Conservation (phyloP, 2,888 invertebrate species). For the Andrena bucephala region DNA sequence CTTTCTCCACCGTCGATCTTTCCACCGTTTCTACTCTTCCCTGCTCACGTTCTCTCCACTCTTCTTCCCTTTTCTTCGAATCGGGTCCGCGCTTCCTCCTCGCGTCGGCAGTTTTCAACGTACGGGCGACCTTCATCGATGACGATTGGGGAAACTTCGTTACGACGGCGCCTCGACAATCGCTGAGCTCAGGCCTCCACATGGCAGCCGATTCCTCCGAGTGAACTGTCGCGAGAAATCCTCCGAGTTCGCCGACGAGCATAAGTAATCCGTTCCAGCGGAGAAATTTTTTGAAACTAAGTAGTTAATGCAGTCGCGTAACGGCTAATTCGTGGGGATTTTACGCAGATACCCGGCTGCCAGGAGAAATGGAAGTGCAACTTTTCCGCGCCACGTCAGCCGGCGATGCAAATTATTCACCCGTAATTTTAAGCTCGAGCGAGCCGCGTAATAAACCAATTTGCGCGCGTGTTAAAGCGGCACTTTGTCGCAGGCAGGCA, state of each 20-base stretch:
- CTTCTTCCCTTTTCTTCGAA: background rate
- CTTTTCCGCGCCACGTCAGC: background rate
- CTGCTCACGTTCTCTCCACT: slow-evolving; percentile 10
- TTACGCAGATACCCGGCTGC: too few species aligned
- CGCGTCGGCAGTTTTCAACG: slow-evolving; percentile 38
- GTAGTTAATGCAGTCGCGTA: background rate
- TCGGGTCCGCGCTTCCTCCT: background rate
- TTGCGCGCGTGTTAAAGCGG: slow-evolving; percentile 56
- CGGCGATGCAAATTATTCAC: slow-evolving; percentile 53
- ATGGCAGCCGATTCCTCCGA: too few species aligned
- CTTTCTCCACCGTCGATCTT: background rate
- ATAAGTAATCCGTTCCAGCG: background rate
- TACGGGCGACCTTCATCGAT: background rate
- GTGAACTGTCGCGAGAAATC: too few species aligned
- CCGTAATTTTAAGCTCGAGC: slow-evolving; percentile 67
- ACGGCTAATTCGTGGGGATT: background rate
- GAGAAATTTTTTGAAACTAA: background rate
- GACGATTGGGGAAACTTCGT: background rate
- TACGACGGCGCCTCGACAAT: background rate
- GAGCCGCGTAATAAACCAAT: slow-evolving; percentile 58
- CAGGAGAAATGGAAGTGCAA: background rate
- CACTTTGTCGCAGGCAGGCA: slow-evolving; percentile 46
- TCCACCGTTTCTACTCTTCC: background rate
- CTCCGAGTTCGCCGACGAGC: too few species aligned
- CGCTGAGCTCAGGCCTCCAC: too few species aligned